Conservation (phyloP, 2,888 invertebrate genomes). For the Acleris sparsana region DNA sequence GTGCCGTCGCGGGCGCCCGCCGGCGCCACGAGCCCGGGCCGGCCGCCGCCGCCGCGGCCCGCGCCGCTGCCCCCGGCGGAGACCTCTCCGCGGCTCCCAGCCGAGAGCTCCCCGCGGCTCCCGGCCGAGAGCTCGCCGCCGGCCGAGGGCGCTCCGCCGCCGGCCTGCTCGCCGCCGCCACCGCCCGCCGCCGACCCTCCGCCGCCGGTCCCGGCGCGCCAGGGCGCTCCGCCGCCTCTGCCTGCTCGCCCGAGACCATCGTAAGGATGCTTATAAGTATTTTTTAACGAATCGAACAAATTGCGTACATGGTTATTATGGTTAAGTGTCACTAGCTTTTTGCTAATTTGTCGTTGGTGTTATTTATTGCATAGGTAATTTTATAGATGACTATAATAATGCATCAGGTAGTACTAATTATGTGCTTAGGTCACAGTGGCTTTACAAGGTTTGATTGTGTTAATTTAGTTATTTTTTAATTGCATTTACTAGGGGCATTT, state of each 20-base stretch:
- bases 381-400: background rate
- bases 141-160: constrained; percentile 85
- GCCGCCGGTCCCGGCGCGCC: constrained; percentile 82
- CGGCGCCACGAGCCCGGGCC: constrained; percentile 75
- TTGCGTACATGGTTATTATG: constrained; percentile 3
- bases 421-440: no score
- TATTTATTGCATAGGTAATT: constrained; percentile 29
- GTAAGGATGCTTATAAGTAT: constrained; percentile 38
- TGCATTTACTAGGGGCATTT: no score
- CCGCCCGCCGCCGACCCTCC: constrained; percentile 63
- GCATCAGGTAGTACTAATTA: no score
- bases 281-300: constrained; percentile 26
- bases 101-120: constrained; percentile 73
- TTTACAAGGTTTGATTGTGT: no score
- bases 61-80: constrained; percentile 60
- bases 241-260: constrained; percentile 84
- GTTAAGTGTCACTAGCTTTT: constrained; percentile 19
- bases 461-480: no score
- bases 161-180: constrained; percentile 80
- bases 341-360: constrained; percentile 19
- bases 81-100: constrained; percentile 71
- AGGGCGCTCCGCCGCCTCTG: constrained; percentile 86
- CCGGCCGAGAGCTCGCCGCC: constrained; percentile 67
- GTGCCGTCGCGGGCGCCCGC: constrained; percentile 75
- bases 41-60: constrained; percentile 85